Conservation (phyloP, 2,113 vertebrate species). For the Apteryx owenii region DNA sequence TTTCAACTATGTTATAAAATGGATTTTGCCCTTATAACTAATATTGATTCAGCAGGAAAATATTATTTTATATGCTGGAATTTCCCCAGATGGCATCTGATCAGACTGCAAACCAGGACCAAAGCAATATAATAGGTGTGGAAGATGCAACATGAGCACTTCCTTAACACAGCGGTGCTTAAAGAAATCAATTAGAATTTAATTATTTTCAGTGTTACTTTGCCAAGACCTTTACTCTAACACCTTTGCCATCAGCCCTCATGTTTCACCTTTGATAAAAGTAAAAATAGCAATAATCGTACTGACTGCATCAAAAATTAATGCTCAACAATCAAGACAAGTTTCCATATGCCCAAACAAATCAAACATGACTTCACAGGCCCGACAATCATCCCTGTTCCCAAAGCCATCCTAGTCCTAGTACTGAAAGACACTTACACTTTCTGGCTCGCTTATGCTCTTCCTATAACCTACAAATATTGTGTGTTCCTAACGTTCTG, state of each 20-base stretch:
- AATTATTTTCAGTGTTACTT: neutral
- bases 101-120: rapidly evolving
- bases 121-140: neutral
- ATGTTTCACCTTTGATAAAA: neutral
- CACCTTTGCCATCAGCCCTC: neutral
- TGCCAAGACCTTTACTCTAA: neutral
- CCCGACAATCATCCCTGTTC: neutral
- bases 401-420: neutral
- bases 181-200: neutral
- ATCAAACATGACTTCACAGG: neutral
- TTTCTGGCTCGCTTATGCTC: neutral
- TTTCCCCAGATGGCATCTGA: neutral
- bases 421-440: neutral
- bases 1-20: neutral
- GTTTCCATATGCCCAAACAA: neutral
- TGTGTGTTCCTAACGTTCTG: neutral
- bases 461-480: neutral
- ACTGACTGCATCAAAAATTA: neutral
- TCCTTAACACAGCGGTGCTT: neutral
- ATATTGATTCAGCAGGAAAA: neutral
- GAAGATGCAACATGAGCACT: neutral
- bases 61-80: neutral
- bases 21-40: neutral
- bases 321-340: neutral
- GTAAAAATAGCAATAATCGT: neutral